Evolutionary conservation across 2,113 vertebrate genomes (phyloP).

Genomic region (Melospiza melodia): DNA sequence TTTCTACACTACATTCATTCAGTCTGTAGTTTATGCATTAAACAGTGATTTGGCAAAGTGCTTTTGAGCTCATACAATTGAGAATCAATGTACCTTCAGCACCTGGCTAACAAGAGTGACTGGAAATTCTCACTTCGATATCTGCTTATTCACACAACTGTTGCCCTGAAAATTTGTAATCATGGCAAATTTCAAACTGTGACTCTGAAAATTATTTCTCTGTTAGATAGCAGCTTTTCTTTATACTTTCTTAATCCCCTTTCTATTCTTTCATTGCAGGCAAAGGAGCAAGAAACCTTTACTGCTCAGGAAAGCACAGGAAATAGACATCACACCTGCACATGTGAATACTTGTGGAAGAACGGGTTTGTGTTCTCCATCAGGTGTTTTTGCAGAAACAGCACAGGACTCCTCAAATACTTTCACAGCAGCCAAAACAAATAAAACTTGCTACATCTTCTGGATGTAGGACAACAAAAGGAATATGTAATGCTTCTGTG

Average conservation of each 20-base stretch:
- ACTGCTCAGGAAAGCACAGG: not conserved
- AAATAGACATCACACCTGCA: not conserved
- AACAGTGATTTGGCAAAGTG: not conserved
- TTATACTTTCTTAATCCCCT: not conserved
- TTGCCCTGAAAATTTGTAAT: not conserved
- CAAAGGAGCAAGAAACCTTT: not conserved
- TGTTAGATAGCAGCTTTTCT: not conserved
- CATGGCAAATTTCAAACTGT: not conserved
- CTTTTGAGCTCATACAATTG: not conserved
- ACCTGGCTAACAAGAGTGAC: not conserved
- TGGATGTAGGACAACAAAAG: not conserved
- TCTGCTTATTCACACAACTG: not conserved
- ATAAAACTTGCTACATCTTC: not conserved
- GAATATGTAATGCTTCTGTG: not conserved
- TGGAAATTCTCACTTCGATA: not conserved
- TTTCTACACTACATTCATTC: not conserved
- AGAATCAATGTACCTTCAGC: not conserved
- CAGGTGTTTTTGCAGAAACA: not conserved
- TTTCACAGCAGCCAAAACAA: not conserved
- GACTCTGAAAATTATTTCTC: not conserved
- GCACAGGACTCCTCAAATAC: not conserved
- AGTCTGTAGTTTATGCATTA: not conserved
- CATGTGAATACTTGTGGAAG: not conserved
- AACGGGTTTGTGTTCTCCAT: not conserved
- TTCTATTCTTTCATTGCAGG: not conserved